Percentiles rank a stretch among this genome's conserved stretches.
Conservation (phyloP, 2,797 vertebrate species). For the Syndactyla subalaris region DNA sequence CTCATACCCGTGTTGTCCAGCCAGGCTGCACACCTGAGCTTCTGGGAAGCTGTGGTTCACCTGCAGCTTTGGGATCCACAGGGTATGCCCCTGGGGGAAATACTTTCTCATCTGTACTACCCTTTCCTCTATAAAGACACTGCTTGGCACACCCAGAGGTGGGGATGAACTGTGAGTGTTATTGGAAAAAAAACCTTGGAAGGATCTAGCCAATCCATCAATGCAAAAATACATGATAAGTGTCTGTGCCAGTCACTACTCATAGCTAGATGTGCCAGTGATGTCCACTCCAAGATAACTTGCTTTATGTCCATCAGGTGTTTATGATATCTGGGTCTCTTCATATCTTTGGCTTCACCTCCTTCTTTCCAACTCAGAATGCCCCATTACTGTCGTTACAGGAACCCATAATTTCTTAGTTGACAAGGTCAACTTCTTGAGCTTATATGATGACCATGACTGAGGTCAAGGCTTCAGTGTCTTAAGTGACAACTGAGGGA, state of each 20-base stretch:
- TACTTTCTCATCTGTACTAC: accelerated
- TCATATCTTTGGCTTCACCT: neutral
- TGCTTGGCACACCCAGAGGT: neutral
- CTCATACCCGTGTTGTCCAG: accelerated
- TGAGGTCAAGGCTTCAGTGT: neutral
- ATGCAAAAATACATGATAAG: neutral
- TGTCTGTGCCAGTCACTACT: neutral
- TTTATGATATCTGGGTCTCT: neutral
- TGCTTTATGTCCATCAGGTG: neutral
- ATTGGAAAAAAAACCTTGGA: neutral
- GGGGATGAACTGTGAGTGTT: neutral
- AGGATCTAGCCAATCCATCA: neutral
- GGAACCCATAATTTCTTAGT: neutral
- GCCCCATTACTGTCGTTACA: neutral
- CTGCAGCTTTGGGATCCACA: accelerated
- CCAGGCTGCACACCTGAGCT: neutral
- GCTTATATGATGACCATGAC: neutral
- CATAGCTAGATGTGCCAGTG: neutral
- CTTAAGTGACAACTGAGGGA: neutral
- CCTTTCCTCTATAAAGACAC: neutral
- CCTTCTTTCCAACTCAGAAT: neutral
- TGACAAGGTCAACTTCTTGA: neutral
- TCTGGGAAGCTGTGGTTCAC: neutral
- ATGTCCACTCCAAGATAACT: neutral
- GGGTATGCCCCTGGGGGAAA: neutral